Conservation (phyloP, 2,888 invertebrate genomes). For the Laspeyria flexula region DNA sequence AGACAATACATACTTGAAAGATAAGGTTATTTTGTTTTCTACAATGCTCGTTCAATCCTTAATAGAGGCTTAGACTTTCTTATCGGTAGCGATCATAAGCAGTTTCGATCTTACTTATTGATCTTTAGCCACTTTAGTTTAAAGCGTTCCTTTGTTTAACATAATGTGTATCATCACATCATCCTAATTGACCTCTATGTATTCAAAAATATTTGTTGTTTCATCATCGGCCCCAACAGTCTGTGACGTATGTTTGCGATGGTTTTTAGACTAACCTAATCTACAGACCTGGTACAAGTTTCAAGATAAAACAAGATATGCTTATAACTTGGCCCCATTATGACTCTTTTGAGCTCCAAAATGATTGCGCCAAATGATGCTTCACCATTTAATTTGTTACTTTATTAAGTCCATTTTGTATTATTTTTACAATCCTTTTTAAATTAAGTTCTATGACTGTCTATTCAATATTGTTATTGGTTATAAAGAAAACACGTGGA, state of each 20-base stretch:
- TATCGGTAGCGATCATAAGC: constrained; percentile 26
- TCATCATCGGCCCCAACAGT: neutral
- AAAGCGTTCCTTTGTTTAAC: constrained; percentile 6
- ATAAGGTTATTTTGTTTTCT: constrained; percentile 37
- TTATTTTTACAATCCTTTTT: too few species aligned
- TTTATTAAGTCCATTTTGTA: too few species aligned
- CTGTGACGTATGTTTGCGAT: neutral
- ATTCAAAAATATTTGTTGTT: neutral
- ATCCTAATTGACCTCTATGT: neutral
- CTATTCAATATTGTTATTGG: too few species aligned
- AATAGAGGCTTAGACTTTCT: constrained; percentile 24
- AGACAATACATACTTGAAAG: constrained; percentile 36
- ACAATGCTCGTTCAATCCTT: constrained; percentile 22
- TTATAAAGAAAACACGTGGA: too few species aligned
- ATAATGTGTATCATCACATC: neutral
- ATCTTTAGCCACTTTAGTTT: constrained; percentile 16
- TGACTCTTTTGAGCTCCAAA: too few species aligned
- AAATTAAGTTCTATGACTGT: too few species aligned
- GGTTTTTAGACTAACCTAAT: neutral
- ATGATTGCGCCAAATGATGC: too few species aligned
- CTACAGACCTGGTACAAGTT: neutral
- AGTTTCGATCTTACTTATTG: constrained; percentile 13
- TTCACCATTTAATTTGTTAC: too few species aligned
- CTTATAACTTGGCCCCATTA: neutral
- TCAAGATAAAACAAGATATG: neutral